A percentile compares a stretch with the other conserved stretches of the same genome.
Conservation (phyloP, 2,113 vertebrate species). For the Excalfactoria chinensis region DNA sequence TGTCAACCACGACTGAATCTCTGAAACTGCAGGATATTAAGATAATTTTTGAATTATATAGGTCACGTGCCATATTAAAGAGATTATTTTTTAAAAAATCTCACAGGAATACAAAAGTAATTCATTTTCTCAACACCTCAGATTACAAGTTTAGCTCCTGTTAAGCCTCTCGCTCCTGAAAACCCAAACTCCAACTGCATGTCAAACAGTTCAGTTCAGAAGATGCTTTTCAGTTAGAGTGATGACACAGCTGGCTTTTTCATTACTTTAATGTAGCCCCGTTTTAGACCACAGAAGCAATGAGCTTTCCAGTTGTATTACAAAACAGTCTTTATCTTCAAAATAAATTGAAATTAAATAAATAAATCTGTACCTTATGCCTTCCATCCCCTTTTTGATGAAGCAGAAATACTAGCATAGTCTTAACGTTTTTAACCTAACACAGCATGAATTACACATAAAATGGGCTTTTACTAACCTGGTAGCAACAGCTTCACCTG, state of each 20-base stretch:
- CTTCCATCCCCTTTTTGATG: neutral
- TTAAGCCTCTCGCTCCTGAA: neutral
- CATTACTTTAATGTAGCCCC: neutral
- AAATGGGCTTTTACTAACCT: slow-evolving; percentile 81
- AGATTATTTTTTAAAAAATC: neutral
- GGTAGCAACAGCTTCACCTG: slow-evolving; percentile 91
- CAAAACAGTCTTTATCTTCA: neutral
- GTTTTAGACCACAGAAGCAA: neutral
- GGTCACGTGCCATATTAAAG: neutral
- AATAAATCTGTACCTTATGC: neutral
- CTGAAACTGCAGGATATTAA: neutral
- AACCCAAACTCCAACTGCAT: slow-evolving; percentile 15
- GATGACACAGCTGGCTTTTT: neutral
- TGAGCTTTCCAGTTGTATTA: neutral
- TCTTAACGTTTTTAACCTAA: neutral
- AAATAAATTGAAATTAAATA: neutral
- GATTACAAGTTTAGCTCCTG: neutral
- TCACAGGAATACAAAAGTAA: neutral
- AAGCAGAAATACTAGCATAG: neutral
- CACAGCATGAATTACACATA: neutral
- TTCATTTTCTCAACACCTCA: neutral
- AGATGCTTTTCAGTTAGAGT: neutral
- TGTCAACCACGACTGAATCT: neutral
- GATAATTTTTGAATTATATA: neutral
- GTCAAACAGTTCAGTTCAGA: slow-evolving; percentile 17